Percentiles rank a stretch among this genome's conserved stretches.
Conservation (phyloP, 2,113 vertebrate genomes). For the Fregata magnificens region DNA sequence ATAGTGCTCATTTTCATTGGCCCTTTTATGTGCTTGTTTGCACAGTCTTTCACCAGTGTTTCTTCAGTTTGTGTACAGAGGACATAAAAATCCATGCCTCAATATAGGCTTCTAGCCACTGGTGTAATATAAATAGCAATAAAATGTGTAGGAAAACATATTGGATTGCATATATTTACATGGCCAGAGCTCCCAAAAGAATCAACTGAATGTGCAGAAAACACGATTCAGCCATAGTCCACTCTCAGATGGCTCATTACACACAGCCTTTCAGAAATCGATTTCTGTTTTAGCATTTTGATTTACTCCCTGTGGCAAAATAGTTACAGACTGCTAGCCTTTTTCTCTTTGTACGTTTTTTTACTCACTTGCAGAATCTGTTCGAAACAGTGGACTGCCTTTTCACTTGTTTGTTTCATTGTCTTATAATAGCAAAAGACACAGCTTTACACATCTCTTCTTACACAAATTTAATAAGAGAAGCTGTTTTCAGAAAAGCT, state of each 20-base stretch:
- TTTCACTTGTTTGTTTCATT: not conserved
- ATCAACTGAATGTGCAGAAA: not conserved
- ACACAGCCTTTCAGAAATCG: not conserved
- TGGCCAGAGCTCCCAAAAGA: not conserved
- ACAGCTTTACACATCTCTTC: not conserved
- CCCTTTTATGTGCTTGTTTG: not conserved
- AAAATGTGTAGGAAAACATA: not conserved
- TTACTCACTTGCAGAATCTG: not conserved
- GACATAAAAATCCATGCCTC: not conserved
- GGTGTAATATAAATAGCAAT: not conserved
- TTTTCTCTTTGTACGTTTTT: not conserved
- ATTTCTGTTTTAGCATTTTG: not conserved
- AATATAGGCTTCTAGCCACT: not conserved
- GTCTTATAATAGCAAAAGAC: not conserved
- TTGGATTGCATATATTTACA: not conserved
- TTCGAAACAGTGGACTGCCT: not conserved
- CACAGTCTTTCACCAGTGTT: not conserved
- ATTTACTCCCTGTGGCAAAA: not conserved
- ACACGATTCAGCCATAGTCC: not conserved
- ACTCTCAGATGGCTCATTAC: not conserved
- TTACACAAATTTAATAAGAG: not conserved
- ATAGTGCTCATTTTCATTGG: not conserved
- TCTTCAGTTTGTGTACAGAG: not conserved
- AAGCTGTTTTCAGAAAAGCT: not conserved
- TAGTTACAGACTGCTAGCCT: not conserved